Conservation (phyloP, 64 coral and sea anemone genomes). For the Montipora capricornis region DNA sequence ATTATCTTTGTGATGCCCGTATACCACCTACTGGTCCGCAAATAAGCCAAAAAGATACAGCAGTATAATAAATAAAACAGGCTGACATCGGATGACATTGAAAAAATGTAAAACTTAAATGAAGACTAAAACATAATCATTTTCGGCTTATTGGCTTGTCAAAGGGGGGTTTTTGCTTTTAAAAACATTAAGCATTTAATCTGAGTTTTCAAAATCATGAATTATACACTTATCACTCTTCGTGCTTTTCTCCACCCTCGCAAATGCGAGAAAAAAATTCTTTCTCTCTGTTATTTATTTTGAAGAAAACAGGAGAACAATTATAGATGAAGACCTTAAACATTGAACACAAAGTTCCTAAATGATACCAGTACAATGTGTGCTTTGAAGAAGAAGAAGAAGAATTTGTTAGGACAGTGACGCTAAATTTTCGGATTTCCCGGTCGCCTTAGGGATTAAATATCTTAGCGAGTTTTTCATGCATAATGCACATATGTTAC, state of each 20-base stretch:
- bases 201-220: not conserved
- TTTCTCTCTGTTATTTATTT: not conserved
- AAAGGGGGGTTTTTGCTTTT: conserved; percentile 41
- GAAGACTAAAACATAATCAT: conserved; percentile 7
- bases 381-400: not conserved
- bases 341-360: not conserved
- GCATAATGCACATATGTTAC: not conserved
- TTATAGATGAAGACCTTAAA: no score
- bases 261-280: not conserved
- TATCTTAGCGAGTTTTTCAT: not conserved
- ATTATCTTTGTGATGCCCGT: not conserved
- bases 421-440: not conserved
- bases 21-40: not conserved
- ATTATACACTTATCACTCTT: not conserved
- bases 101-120: conserved; percentile 36
- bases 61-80: not conserved
- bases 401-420: not conserved
- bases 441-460: not conserved
- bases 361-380: not conserved
- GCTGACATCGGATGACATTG: conserved; percentile 25
- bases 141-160: conserved; percentile 50
- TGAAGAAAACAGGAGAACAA: no score
- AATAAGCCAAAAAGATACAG: conserved; percentile 21
- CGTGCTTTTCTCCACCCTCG: not conserved
- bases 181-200: conserved; percentile 14